Percentiles rank a stretch among this genome's conserved stretches.
These are phyloP conservation scores for Pristionchus maxplancki DNA, from an alignment of 2,888 invertebrate species.

Conservation along the genomic window DNA sequence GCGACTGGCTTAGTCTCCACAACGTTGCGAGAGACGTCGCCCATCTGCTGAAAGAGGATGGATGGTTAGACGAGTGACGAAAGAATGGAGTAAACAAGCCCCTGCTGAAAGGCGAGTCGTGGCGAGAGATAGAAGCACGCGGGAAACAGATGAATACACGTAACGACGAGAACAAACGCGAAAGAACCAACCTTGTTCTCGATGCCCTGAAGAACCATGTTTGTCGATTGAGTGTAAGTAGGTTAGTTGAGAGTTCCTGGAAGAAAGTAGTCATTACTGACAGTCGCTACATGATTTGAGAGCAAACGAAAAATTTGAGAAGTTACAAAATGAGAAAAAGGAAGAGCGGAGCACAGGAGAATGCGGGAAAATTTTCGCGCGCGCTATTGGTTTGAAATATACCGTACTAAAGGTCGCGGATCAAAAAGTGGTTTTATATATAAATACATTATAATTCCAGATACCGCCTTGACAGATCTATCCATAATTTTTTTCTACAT, in stretches of 20 bases:
- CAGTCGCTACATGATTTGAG: neutral
- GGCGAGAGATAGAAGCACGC: neutral
- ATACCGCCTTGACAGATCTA: too few species aligned
- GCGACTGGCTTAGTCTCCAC: neutral
- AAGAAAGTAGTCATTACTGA: neutral
- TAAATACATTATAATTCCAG: neutral
- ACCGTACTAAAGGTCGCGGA: neutral
- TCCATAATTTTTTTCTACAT: too few species aligned
- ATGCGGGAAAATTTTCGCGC: neutral
- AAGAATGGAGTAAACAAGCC: neutral
- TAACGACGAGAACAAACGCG: neutral
- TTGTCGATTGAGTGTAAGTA: neutral
- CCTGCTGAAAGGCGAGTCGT: neutral
- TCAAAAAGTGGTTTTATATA: neutral
- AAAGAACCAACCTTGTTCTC: conserved; percentile 41
- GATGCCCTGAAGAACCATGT: conserved; percentile 31
- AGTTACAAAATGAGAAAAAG: too few species aligned
- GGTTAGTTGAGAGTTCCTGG: neutral
- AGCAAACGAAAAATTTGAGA: too few species aligned
- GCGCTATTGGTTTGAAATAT: neutral
- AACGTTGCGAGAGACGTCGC: neutral
- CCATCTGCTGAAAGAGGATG: conserved; percentile 31
- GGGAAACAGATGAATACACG: neutral
- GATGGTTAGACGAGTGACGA: neutral
- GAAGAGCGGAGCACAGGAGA: neutral